A percentile compares a stretch with the other conserved stretches of the same genome.
phyloP scores from a whole-genome alignment of 2,113 vertebrate species.

The Proteles cristata region DNA sequence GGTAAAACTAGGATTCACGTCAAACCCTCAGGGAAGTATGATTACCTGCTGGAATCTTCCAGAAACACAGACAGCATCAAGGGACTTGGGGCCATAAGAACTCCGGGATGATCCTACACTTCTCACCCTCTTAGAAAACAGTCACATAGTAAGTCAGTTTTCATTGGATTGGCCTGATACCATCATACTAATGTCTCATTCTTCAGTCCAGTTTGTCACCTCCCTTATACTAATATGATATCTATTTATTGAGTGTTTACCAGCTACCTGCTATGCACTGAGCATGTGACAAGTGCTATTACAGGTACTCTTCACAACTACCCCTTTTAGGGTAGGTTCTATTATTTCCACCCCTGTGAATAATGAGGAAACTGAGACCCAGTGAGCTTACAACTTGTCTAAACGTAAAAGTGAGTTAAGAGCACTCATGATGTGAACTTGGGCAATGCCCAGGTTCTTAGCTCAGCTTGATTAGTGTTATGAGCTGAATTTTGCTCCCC shows the following conservation, averaged over 20 bases:
- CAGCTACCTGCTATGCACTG: background rate
- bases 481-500: background rate
- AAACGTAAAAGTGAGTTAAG: background rate
- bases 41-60: background rate
- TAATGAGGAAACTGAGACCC: background rate
- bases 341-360: background rate
- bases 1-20: background rate
- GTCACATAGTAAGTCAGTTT: background rate
- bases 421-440: background rate
- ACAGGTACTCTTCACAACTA: background rate
- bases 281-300: background rate
- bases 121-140: background rate
- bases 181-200: background rate
- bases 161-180: background rate
- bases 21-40: background rate
- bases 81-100: background rate
- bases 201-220: background rate
- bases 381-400: background rate
- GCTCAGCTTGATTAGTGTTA: background rate
- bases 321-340: background rate
- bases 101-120: background rate
- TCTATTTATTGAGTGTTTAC: background rate
- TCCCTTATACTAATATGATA: background rate
- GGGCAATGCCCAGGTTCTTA: background rate
- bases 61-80: background rate